Base-by-base conservation (phyloP, 2,888 invertebrate species). In the Aphrophora alni region DNA sequence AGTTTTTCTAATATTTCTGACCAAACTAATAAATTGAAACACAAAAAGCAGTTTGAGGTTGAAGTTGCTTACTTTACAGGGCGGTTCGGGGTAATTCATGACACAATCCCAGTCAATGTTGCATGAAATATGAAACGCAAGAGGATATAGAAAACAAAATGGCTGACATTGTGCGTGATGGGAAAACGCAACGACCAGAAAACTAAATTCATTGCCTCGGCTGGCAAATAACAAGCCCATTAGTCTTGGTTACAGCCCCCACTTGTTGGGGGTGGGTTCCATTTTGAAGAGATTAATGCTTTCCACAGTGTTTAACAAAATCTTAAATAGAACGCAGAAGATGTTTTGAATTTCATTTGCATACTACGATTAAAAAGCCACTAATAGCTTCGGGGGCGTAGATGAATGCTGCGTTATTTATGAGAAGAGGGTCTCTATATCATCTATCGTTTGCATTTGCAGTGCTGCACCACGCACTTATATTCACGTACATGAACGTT, bases 131-230 rank as follows among this genome's bases (percentile, higher is more conserved):
- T 79, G 78, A 79, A 78, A 44, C 44, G 44, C 44, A 14, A 44
- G 44, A n/a, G n/a, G n/a, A n/a, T n/a, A n/a, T n/a, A n/a, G n/a
- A 14, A 59, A 59, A 79, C 78, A 79, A 79, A 79, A 79, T 79
- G 78, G 78, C 78, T 59, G 74, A 71, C 38, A 21, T 21, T 3
- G 59, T 59, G 59, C 59, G 59, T 59, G 44, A 44, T 25, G 59
- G 27, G 59, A 59, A 73, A 78, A 73, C 78, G 72, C 78, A 79
- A 68, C 78, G 74, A 79, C 78, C 78, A 79, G 78, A 79, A 79
- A 79, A 79, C 78, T 74, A 74, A 79, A 79, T 79, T 74, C 78
- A 79, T 74, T 26, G 72, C 78, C n/a, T 26, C 24, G 26, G 38
- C 38, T 51, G 68, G 74, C 78, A 78, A 78, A 79, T 74, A 79